Percentiles rank a stretch among this genome's conserved stretches.
phyloP scores from a whole-genome alignment of 2,888 invertebrate species.

The Drosophila gaucha region DNA sequence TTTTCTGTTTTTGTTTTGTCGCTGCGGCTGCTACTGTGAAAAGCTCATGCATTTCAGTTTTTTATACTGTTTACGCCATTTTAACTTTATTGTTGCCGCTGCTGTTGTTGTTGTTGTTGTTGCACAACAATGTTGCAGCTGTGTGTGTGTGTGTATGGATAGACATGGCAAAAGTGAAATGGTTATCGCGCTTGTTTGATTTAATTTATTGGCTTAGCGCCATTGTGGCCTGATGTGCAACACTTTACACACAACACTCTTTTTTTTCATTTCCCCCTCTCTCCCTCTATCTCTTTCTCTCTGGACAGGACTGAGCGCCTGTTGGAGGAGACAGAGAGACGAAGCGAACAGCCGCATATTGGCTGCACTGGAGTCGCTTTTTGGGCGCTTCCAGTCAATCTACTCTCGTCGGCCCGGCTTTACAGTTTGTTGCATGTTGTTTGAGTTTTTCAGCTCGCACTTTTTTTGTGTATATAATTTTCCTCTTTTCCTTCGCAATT shows the following conservation, averaged over 20 bases:
- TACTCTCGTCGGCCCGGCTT: conserved; percentile 58
- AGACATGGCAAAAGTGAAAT: conserved; percentile 74
- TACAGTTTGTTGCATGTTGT: conserved; percentile 59
- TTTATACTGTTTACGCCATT: conserved; percentile 73
- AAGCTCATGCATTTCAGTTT: conserved; percentile 68
- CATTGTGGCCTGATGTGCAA: conserved; percentile 81
- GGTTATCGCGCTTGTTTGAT: conserved; percentile 81
- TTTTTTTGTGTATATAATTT: conserved; percentile 60
- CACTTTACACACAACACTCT: conserved; percentile 67
- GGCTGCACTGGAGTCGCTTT: conserved; percentile 58
- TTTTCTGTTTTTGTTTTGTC: conserved; percentile 24
- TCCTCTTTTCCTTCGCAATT: conserved; percentile 16
- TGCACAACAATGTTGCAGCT: conserved; percentile 37
- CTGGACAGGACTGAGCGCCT: background rate
- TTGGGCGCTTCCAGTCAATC: conserved; percentile 68
- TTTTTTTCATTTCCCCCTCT: no score
- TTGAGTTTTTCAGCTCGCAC: conserved; percentile 37
- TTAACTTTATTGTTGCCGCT: conserved; percentile 64
- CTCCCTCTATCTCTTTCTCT: no score
- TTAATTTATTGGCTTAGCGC: conserved; percentile 82
- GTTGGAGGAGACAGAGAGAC: background rate
- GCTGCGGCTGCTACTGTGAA: conserved; percentile 44
- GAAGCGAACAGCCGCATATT: background rate
- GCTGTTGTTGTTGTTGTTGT: conserved; percentile 40
- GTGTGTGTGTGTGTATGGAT: conserved; percentile 46